Conservation (phyloP, 2,113 vertebrate genomes). For the Strigops habroptila region DNA sequence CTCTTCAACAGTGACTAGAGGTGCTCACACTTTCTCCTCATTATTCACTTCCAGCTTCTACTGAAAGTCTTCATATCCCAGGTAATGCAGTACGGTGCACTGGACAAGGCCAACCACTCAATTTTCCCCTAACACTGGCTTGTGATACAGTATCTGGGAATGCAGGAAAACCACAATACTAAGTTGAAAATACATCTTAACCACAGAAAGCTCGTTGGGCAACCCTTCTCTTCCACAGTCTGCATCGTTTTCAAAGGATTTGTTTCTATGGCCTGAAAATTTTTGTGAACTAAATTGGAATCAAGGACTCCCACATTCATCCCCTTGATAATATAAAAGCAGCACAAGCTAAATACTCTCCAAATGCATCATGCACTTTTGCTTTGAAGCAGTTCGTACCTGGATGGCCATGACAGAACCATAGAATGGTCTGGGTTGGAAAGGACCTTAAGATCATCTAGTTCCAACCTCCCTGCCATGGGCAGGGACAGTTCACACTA, state of each 20-base stretch:
- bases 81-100: fast-evolving
- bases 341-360: background rate
- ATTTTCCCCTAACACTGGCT: background rate
- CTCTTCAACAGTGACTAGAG: background rate
- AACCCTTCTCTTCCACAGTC: background rate
- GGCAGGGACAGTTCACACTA: background rate
- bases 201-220: background rate
- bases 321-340: background rate
- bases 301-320: background rate
- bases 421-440: background rate
- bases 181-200: background rate
- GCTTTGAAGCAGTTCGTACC: background rate
- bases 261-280: background rate
- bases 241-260: background rate
- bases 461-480: background rate
- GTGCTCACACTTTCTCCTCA: background rate
- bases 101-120: background rate
- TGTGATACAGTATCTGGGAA: background rate
- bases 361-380: background rate
- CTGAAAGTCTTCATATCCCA: background rate
- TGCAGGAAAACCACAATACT: fast-evolving
- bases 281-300: background rate
- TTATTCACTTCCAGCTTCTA: background rate
- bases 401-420: background rate
- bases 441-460: background rate